A percentile compares a stretch with the other conserved stretches of the same genome.
These are phyloP conservation scores for Agrochola lychnidis DNA, from an alignment of 2,888 invertebrate genomes.

Conservation along the genomic window DNA sequence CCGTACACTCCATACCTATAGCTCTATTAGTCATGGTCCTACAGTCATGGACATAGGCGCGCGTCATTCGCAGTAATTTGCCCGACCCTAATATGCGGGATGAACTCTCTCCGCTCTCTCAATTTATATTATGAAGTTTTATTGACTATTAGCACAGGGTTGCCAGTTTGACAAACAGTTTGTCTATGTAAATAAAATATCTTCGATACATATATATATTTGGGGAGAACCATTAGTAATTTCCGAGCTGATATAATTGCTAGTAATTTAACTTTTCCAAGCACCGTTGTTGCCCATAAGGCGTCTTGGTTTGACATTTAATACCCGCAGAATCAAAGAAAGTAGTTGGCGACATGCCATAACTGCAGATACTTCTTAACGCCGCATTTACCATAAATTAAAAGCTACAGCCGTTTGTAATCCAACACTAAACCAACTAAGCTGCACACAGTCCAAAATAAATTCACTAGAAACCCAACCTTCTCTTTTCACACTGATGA, in stretches of 20 bases:
- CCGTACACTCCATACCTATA: constrained; percentile 7
- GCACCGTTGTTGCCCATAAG: constrained; percentile 1
- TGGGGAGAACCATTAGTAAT: neutral
- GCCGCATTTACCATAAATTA: constrained; percentile 21
- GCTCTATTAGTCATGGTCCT: constrained; percentile 53
- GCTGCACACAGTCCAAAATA: constrained; percentile 30
- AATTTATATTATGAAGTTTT: constrained; percentile 73
- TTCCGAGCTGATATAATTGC: neutral
- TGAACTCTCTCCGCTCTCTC: constrained; percentile 75
- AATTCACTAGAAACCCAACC: constrained; percentile 38
- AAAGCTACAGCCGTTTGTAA: constrained; percentile 32
- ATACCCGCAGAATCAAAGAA: constrained; percentile 24
- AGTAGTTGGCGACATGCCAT: constrained; percentile 42
- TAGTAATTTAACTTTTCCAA: neutral
- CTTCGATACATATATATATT: neutral
- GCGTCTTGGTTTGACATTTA: constrained; percentile 17
- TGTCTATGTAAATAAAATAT: neutral
- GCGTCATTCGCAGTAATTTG: constrained; percentile 68
- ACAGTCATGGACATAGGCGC: constrained; percentile 40
- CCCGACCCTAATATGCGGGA: constrained; percentile 76
- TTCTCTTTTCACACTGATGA: constrained; percentile 34
- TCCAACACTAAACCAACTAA: constrained; percentile 38
- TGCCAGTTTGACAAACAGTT: constrained; percentile 49
- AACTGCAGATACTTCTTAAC: constrained; percentile 15
- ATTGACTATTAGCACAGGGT: constrained; percentile 72